These are phyloP conservation scores for Drosophila percnosoma DNA, from an alignment of 2,888 invertebrate species.

Conservation along the genomic window DNA sequence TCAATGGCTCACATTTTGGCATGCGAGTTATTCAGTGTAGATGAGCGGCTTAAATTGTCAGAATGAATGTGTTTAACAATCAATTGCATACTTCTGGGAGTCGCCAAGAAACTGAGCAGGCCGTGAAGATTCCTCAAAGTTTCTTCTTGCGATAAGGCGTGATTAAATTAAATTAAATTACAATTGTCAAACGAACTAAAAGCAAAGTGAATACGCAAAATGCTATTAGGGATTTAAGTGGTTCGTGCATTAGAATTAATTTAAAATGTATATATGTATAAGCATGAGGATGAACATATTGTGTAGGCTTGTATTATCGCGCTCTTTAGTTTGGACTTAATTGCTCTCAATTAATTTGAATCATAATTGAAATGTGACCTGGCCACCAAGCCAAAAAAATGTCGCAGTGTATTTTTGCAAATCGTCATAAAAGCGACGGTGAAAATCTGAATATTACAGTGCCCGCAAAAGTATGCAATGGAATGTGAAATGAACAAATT, in stretches of 20 bases:
- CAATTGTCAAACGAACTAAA: background rate
- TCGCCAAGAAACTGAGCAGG: too few species aligned
- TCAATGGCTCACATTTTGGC: slow-evolving; percentile 26
- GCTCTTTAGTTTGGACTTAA: slow-evolving; percentile 56
- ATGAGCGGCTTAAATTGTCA: background rate
- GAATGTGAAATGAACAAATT: slow-evolving; percentile 45
- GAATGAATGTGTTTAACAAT: background rate
- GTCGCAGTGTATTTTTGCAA: slow-evolving; percentile 14
- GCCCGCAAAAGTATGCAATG: slow-evolving; percentile 51
- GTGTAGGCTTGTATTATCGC: slow-evolving; percentile 15
- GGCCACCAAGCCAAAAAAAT: background rate
- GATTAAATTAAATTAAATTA: background rate
- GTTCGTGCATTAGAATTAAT: slow-evolving; percentile 28
- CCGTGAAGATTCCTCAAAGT: background rate
- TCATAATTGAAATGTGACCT: slow-evolving; percentile 54
- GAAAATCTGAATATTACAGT: slow-evolving; percentile 21
- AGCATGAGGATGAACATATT: background rate
- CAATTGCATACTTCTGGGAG: slow-evolving; percentile 15
- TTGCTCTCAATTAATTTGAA: slow-evolving; percentile 66
- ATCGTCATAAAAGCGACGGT: slow-evolving; percentile 23
- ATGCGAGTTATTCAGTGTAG: background rate
- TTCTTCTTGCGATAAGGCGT: background rate
- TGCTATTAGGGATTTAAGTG: slow-evolving; percentile 11
- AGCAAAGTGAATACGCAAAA: background rate
- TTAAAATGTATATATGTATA: background rate